Evolutionary conservation across 2,113 vertebrate genomes (phyloP).

Genomic region (Zootoca vivipara): DNA sequence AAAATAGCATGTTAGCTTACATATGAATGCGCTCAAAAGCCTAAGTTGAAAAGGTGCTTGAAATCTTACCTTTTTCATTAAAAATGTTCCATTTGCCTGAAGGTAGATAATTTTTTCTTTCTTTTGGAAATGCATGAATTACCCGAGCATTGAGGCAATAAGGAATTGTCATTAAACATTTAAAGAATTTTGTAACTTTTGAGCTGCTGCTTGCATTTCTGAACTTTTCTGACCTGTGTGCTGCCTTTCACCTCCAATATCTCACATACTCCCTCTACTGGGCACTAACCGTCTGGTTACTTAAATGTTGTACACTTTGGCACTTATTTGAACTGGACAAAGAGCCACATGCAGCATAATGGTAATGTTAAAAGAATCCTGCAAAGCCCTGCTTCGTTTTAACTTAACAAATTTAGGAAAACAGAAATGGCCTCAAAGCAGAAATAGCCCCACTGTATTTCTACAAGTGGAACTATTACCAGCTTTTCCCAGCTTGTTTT

Average conservation of each 20-base stretch:
- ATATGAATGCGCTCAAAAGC: not conserved
- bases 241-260: not conserved
- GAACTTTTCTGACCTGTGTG: not conserved
- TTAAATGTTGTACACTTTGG: not conserved
- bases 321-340: not conserved
- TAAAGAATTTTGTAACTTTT: not conserved
- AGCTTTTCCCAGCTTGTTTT: not conserved
- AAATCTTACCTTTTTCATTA: conserved; percentile 28
- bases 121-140: not conserved
- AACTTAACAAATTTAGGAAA: not conserved
- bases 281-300: not conserved
- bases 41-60: conserved; percentile 21
- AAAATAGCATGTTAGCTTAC: conserved; percentile 33
- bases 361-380: not conserved
- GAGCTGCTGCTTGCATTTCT: not conserved
- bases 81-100: conserved; percentile 14
- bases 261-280: conserved; percentile 26
- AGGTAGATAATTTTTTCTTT: not conserved
- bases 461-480: not conserved
- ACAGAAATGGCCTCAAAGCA: not conserved
- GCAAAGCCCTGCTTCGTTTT: not conserved
- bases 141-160: not conserved
- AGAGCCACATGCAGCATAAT: not conserved
- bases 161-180: not conserved
- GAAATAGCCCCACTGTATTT: not conserved